phyloP scores from a whole-genome alignment of 2,797 vertebrate species.

The Petrocephalus sullivani region DNA sequence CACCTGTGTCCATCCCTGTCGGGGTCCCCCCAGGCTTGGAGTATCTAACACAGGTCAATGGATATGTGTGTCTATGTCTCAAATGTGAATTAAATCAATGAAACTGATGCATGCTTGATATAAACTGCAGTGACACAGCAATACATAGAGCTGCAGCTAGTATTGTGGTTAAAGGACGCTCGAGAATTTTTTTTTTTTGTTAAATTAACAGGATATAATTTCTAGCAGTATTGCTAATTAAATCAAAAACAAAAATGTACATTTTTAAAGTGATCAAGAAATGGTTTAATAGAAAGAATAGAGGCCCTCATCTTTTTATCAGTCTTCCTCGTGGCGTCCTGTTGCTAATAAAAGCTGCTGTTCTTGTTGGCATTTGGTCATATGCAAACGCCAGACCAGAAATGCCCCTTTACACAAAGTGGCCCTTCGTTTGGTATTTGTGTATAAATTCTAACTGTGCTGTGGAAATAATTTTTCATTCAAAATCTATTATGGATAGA shows the following conservation, averaged over 20 bases:
- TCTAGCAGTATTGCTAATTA: background rate
- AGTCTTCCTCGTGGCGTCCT: no score
- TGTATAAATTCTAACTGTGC: background rate
- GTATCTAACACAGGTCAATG: conserved; percentile 73
- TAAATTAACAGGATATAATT: background rate
- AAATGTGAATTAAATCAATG: background rate
- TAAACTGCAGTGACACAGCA: background rate
- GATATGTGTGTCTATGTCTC: background rate
- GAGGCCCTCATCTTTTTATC: background rate
- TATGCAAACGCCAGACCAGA: background rate
- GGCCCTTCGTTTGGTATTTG: background rate
- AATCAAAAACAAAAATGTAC: background rate
- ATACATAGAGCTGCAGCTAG: background rate
- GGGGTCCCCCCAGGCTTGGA: conserved; percentile 76
- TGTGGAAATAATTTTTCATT: background rate
- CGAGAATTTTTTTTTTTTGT: background rate
- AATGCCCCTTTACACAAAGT: background rate
- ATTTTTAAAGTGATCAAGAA: background rate
- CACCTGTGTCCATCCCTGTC: conserved; percentile 32
- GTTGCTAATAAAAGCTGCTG: no score
- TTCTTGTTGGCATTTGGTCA: no score
- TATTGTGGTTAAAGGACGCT: background rate
- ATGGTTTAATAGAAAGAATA: background rate
- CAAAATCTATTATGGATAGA: no score
- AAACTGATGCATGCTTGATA: background rate